Base-by-base conservation (phyloP, 2,797 vertebrate species). In the Melopsittacus undulatus region DNA sequence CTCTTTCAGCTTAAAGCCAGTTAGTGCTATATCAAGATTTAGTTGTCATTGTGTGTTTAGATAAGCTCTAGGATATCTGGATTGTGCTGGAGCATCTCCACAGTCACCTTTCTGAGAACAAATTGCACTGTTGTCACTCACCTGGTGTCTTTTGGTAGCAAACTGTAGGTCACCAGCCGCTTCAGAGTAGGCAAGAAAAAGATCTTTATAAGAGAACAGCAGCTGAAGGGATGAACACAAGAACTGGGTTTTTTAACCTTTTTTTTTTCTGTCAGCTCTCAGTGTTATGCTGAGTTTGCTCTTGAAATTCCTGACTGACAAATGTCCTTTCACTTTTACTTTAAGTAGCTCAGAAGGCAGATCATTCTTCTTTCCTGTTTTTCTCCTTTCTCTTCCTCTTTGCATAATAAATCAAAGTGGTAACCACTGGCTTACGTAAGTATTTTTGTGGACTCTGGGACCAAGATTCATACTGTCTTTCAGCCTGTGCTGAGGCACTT, bases 241-340 rank as follows among this genome's bases (percentile, higher is more conserved):
- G 5, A 16, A 45, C 5, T 24, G 56, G 56, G 7, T 7, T 32
- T 90, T 74, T 70, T 40, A 62, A 43, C 19, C 10, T 38, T 20
- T 48, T 10, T 40, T 62, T 81, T 81, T 61, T 1, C 14, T 76
- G 5, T 69, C 20, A 29, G 13, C 69, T 94, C 63, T 79, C 72
- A 82, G 34, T 0, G 0, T 61, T 56, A 32, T 46, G 23, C 49
- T 86, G 57, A 73, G 18, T 87, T 94, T 88, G 27, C 8, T 64
- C 21, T 90, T 62, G 62, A 49, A 30, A 78, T 30, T 20, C 27
- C 78, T 90, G 73, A 77, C 36, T 90, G 67, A 80, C 23, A 48
- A 86, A 83, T 67, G 30, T 79, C 66, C 67, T 93, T 94, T 91
- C 75, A 63, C 68, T 88, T 95, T 74, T 66, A 76, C 69, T 88